Percentiles rank a stretch among this genome's conserved stretches.
phyloP scores from a whole-genome alignment of 2,797 vertebrate genomes.

The Micromesistius poutassou region DNA sequence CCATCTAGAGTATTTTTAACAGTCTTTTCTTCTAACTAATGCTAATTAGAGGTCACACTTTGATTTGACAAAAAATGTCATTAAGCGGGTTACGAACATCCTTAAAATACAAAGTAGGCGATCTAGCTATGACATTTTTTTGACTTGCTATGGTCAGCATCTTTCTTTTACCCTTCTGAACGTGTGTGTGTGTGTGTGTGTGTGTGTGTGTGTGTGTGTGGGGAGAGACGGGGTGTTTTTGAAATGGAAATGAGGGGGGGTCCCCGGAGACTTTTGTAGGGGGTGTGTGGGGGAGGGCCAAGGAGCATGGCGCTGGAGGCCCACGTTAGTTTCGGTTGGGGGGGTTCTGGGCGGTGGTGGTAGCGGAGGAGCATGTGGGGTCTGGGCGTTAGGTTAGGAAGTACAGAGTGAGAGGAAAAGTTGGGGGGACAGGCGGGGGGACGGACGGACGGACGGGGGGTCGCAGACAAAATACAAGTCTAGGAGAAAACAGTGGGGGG shows the following conservation, averaged over 20 bases:
- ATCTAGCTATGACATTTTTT: not conserved
- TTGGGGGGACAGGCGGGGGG: not conserved
- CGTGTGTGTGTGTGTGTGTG: slow-evolving; percentile 16
- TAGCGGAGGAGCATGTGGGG: not conserved
- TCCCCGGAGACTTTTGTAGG: slow-evolving; percentile 68
- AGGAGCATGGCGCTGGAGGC: slow-evolving; percentile 65
- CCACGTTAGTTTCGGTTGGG: slow-evolving; percentile 47
- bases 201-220: slow-evolving; percentile 28
- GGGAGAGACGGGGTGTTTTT: slow-evolving; percentile 58
- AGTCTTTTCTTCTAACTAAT: not conserved
- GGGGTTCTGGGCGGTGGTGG: not conserved
- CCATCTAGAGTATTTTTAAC: not conserved
- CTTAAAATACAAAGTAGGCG: not conserved
- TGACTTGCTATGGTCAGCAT: slow-evolving; percentile 35
- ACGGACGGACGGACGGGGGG: too few relatives aligned
- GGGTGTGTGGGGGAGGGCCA: slow-evolving; percentile 21
- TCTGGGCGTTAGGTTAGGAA: not conserved
- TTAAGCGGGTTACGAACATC: not conserved
- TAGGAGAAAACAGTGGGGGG: not conserved
- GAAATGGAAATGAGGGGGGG: slow-evolving; percentile 72
- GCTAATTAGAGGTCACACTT: not conserved
- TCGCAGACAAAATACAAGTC: not conserved
- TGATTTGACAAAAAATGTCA: not conserved
- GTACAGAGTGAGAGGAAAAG: not conserved
- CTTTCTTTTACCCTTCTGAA: slow-evolving; percentile 14